phyloP scores from a whole-genome alignment of 2,113 vertebrate genomes.

The Amblyopsis rosae region DNA sequence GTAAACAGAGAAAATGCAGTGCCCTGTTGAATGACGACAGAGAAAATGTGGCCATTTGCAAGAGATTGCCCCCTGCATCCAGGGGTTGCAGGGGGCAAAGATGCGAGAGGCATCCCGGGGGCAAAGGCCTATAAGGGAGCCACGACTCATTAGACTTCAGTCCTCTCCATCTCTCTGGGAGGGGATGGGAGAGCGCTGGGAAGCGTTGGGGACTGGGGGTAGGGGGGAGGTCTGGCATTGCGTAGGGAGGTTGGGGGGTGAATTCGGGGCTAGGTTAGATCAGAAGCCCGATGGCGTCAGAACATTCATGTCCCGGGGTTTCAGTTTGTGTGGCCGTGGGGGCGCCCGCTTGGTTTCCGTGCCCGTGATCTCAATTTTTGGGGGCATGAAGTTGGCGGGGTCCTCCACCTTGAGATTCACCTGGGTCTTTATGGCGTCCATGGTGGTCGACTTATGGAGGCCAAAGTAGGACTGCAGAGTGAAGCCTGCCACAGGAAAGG shows the following conservation, averaged over 20 bases:
- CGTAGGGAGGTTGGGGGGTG: not conserved
- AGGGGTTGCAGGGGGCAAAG: not conserved
- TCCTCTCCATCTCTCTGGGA: conserved; percentile 18
- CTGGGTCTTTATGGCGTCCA: conserved; percentile 88
- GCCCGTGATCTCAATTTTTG: conserved; percentile 83
- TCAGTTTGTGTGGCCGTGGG: conserved; percentile 82
- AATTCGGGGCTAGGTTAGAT: conserved; percentile 26
- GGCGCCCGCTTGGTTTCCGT: conserved; percentile 75
- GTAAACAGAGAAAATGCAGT: conserved; percentile 16
- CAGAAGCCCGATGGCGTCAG: conserved; percentile 79
- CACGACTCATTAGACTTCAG: conserved; percentile 18
- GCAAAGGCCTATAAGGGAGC: conserved; percentile 14
- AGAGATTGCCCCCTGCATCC: not conserved
- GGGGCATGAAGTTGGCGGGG: conserved; percentile 77
- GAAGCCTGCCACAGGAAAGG: conserved; percentile 74
- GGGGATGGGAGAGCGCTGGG: not conserved
- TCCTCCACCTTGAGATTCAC: conserved; percentile 81
- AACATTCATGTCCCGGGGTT: conserved; percentile 80
- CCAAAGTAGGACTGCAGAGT: conserved; percentile 87
- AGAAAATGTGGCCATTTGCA: conserved; percentile 11
- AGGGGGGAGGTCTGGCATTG: conserved; percentile 9
- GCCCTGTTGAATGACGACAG: conserved; percentile 14
- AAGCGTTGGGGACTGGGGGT: conserved; percentile 16
- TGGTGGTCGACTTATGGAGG: conserved; percentile 86
- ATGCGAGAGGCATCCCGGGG: too few relatives aligned